These are phyloP conservation scores for Lasioglossum oenotherae DNA, from an alignment of 2,888 invertebrate genomes.

Conservation along the genomic window DNA sequence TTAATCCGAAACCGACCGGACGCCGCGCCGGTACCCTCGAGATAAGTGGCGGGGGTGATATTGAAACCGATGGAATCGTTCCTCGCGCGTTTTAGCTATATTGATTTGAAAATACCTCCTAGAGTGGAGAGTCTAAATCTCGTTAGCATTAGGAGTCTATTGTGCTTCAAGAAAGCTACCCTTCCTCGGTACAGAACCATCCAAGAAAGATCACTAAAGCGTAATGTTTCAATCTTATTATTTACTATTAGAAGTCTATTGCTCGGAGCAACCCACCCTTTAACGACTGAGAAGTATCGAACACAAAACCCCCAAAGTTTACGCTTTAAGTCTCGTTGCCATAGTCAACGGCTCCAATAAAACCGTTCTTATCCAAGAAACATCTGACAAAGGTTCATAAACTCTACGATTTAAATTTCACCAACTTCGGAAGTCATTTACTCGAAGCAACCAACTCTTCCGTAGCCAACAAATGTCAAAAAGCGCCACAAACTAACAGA, in stretches of 20 bases:
- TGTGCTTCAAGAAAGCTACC: not conserved
- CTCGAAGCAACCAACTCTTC: not conserved
- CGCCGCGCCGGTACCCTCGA: not conserved
- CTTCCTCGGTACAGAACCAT: not conserved
- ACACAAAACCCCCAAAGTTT: not conserved
- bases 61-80: not conserved
- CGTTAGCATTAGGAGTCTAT: not conserved
- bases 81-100: not conserved
- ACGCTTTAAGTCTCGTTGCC: not conserved
- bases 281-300: not conserved
- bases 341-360: not conserved
- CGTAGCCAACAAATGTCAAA: not conserved
- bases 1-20: conserved; percentile 35
- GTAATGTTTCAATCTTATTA: not conserved
- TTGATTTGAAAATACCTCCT: not conserved
- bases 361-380: not conserved
- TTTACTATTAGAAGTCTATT: not conserved
- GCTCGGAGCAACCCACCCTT: not conserved
- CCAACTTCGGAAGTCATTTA: not conserved
- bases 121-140: not conserved
- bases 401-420: not conserved
- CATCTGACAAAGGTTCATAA: not conserved
- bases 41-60: conserved; percentile 36
- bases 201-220: not conserved
- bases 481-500: not conserved